These are phyloP conservation scores for Aleadryas rufinucha DNA, from an alignment of 2,113 vertebrate genomes.

Conservation along the genomic window DNA sequence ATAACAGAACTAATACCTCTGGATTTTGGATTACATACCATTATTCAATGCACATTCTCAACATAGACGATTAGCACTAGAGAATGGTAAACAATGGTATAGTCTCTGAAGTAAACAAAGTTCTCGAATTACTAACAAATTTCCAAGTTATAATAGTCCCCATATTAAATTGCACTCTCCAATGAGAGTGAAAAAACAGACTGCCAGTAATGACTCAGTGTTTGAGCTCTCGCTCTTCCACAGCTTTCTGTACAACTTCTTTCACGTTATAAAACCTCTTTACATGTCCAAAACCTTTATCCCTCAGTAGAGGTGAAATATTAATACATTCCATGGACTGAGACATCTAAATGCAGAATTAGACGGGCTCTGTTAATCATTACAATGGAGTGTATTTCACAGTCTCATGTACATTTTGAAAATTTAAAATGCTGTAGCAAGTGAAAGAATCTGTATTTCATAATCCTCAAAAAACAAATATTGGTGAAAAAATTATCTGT, in stretches of 20 bases:
- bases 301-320: background rate
- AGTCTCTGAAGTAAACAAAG: background rate
- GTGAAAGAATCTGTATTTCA: background rate
- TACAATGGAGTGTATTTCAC: background rate
- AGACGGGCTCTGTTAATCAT: background rate
- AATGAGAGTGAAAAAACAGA: background rate
- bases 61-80: background rate
- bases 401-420: background rate
- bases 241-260: background rate
- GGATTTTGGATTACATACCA: background rate
- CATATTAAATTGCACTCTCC: background rate
- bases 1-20: background rate
- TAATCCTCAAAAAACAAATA: background rate
- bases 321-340: background rate
- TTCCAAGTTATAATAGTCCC: background rate
- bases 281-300: background rate
- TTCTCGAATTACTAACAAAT: background rate
- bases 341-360: background rate
- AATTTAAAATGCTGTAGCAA: background rate
- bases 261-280: background rate
- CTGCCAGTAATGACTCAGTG: background rate
- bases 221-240: background rate
- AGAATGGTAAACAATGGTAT: background rate
- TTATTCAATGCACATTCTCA: background rate
- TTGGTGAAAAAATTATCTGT: background rate